Percentiles rank a stretch among this genome's conserved stretches.
These are phyloP conservation scores for Myrmophylax atrothorax DNA, from an alignment of 2,113 vertebrate species.

Conservation along the genomic window DNA sequence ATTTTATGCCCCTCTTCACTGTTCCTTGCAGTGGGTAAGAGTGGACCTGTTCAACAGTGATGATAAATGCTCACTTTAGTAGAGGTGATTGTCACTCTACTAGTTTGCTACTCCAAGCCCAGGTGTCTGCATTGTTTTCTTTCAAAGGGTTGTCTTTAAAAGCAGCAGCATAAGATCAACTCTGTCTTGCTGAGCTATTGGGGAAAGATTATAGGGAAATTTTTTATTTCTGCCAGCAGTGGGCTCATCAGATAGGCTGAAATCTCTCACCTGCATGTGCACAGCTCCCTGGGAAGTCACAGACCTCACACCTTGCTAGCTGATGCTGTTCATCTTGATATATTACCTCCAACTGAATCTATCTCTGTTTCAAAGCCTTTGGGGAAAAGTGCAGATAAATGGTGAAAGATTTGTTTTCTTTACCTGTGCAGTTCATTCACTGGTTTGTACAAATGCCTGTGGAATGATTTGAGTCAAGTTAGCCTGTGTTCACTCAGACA, in stretches of 20 bases:
- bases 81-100: conserved; percentile 6
- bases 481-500: neutral
- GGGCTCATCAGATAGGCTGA: neutral
- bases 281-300: neutral
- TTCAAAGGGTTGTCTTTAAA: neutral
- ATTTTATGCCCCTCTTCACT: conserved; percentile 30
- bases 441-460: neutral
- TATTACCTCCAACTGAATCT: conserved; percentile 7
- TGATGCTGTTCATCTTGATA: conserved; percentile 18
- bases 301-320: neutral
- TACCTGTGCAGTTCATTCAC: neutral
- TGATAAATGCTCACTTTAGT: conserved; percentile 29
- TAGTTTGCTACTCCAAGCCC: neutral
- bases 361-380: neutral
- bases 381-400: neutral
- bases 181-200: neutral
- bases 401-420: conserved; percentile 1
- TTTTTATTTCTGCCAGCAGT: conserved; percentile 20
- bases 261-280: conserved; percentile 9
- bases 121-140: neutral
- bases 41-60: neutral
- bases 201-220: neutral
- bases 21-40: neutral
- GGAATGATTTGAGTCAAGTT: neutral
- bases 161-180: neutral